Conservation (phyloP, 2,888 invertebrate genomes). For the Platerodrilus igneus region DNA sequence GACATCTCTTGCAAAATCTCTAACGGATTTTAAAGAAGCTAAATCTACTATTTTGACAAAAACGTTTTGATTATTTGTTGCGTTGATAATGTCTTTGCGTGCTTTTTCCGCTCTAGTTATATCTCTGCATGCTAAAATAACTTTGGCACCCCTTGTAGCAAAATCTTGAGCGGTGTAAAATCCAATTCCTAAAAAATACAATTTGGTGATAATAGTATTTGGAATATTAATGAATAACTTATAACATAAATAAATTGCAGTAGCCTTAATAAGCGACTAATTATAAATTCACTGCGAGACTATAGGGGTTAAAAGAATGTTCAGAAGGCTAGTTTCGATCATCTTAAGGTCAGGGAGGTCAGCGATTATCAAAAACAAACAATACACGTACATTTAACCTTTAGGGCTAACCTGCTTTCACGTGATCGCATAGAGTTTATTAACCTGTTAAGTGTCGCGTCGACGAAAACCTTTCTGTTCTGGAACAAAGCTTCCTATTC, state of each 20-base stretch:
- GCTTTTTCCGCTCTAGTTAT: constrained; percentile 24
- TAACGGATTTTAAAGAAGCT: constrained; percentile 52
- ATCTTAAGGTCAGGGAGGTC: too few species aligned
- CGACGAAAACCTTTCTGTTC: too few species aligned
- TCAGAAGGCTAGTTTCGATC: too few species aligned
- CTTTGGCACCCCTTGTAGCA: constrained; percentile 50
- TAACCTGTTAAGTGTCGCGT: too few species aligned
- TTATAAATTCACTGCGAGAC: too few species aligned
- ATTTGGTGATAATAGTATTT: background rate
- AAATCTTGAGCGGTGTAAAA: constrained; percentile 44
- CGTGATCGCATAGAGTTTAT: too few species aligned
- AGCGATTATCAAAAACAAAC: too few species aligned
- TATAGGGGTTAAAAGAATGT: too few species aligned
- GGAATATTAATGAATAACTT: background rate
- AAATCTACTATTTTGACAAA: constrained; percentile 50
- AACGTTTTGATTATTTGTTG: constrained; percentile 40
- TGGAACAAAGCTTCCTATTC: too few species aligned
- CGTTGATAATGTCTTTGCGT: constrained; percentile 29
- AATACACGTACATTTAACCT: too few species aligned
- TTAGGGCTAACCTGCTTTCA: too few species aligned
- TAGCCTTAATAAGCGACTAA: too few species aligned
- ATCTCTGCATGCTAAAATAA: constrained; percentile 53
- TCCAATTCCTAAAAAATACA: constrained; percentile 46
- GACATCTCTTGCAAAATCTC: constrained; percentile 58
- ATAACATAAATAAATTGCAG: background rate